phyloP scores from a whole-genome alignment of 1,140 invertebrate species.

The Armadillidium nasatum region DNA sequence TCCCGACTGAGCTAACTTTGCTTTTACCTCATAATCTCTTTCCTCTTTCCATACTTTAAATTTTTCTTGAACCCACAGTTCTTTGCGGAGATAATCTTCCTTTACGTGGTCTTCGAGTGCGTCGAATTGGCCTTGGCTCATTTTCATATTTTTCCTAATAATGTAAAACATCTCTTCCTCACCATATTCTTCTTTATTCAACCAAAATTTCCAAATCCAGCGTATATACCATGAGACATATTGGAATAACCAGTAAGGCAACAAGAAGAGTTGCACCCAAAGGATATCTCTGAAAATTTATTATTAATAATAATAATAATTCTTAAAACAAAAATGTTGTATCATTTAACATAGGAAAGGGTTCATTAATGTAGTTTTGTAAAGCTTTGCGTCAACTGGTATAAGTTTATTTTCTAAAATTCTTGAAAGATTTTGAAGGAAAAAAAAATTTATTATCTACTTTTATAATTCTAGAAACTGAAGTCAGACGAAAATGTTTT shows the following conservation, averaged over 20 bases:
- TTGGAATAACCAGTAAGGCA: conserved; percentile 59
- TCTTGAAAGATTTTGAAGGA: no score
- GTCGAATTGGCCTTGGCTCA: conserved; percentile 58
- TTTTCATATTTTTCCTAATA: conserved; percentile 69
- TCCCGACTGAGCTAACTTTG: conserved; percentile 69
- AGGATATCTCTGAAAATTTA: conserved; percentile 64
- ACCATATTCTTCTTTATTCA: conserved; percentile 68
- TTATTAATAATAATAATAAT: no score
- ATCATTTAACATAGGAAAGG: no score
- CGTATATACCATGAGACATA: conserved; percentile 68
- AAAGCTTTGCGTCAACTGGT: no score
- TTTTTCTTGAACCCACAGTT: conserved; percentile 76
- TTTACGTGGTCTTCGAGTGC: conserved; percentile 68
- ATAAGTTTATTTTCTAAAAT: no score
- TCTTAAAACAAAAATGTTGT: no score
- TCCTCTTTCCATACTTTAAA: conserved; percentile 71
- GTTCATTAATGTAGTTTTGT: no score
- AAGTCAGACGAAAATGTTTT: no score
- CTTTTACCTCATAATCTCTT: conserved; percentile 76
- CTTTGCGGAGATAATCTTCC: conserved; percentile 65
- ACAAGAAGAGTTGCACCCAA: conserved; percentile 72
- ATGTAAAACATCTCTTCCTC: conserved; percentile 77
- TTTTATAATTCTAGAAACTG: no score
- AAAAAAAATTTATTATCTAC: no score
- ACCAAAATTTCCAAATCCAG: conserved; percentile 74